A percentile compares a stretch with the other conserved stretches of the same genome.
phyloP scores from a whole-genome alignment of 1,140 invertebrate species.

The Apis cerana region DNA sequence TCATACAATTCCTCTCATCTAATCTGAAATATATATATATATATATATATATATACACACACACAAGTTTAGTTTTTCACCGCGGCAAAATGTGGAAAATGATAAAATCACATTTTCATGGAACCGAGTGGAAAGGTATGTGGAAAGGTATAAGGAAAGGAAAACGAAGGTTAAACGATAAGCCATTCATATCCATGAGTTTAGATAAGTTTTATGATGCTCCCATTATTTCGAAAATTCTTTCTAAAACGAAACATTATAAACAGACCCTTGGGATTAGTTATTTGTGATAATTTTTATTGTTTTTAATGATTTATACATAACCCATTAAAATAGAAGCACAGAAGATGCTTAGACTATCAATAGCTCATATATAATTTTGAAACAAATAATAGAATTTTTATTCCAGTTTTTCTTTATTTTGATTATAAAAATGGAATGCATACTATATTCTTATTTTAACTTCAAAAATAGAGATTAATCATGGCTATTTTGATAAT shows the following conservation, averaged over 20 bases:
- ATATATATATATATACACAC: no score
- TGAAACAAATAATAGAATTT: background rate
- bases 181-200: background rate
- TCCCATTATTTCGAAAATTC: slow-evolving; percentile 25
- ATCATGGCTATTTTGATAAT: no score
- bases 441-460: background rate
- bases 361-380: background rate
- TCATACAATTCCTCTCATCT: no score
- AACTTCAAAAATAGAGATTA: background rate
- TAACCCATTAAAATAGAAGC: slow-evolving; percentile 14
- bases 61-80: background rate
- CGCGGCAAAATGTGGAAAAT: background rate
- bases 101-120: slow-evolving; percentile 12
- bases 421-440: background rate
- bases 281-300: slow-evolving; percentile 42
- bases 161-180: slow-evolving; percentile 19
- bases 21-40: no score
- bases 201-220: slow-evolving; percentile 41
- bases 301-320: slow-evolving; percentile 21
- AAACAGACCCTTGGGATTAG: background rate
- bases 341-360: background rate
- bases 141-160: background rate
- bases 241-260: background rate
- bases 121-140: background rate
- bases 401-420: background rate